A percentile compares a stretch with the other conserved stretches of the same genome.
Conservation (phyloP, 2,113 vertebrate species). For the Dasypus novemcinctus region DNA sequence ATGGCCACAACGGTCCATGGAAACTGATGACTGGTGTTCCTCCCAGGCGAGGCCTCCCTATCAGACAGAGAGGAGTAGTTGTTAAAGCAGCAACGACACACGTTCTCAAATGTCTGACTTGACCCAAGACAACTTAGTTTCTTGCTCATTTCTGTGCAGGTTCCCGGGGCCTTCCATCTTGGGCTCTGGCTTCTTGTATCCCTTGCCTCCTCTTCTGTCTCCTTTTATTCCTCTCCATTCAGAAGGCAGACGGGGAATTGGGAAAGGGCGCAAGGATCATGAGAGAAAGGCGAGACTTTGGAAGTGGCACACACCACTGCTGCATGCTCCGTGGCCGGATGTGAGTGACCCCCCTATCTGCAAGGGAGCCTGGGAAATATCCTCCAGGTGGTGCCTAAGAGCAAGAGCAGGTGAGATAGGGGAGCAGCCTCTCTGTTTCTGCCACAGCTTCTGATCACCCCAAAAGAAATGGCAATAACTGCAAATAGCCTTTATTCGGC, state of each 20-base stretch:
- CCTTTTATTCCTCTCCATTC: background rate
- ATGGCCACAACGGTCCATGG: background rate
- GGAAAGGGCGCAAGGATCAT: background rate
- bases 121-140: background rate
- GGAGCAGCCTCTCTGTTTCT: background rate
- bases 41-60: background rate
- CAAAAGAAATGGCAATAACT: background rate
- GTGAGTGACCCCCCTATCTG: accelerated
- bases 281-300: background rate
- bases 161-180: background rate
- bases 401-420: background rate
- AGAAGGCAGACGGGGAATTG: background rate
- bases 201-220: background rate
- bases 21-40: background rate
- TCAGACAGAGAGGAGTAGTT: background rate
- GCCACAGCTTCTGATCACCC: background rate
- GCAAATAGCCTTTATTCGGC: background rate
- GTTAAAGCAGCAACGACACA: background rate
- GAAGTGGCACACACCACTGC: background rate
- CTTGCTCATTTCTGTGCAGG: background rate
- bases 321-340: background rate
- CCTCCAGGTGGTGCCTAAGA: background rate
- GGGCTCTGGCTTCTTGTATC: background rate
- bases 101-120: background rate
- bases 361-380: background rate